A percentile compares a stretch with the other conserved stretches of the same genome.
These are phyloP conservation scores for Pocillopora meandrina DNA, from an alignment of 92 coral and sea anemone genomes.

Conservation along the genomic window DNA sequence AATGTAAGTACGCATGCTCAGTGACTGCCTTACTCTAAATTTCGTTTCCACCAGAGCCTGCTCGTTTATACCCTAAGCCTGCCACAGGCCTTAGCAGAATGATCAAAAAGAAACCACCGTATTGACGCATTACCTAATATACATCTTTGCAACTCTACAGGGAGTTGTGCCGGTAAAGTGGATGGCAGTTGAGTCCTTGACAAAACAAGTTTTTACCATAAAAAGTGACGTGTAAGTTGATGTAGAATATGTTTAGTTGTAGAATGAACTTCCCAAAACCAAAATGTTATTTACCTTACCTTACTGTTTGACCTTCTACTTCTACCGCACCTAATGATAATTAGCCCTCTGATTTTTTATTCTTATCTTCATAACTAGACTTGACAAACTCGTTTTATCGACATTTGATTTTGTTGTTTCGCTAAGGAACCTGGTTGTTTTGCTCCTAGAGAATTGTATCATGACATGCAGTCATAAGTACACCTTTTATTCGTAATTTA, in stretches of 20 bases:
- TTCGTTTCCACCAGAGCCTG: background rate
- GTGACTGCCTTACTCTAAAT: background rate
- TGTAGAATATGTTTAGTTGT: background rate
- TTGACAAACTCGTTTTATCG: too few relatives aligned
- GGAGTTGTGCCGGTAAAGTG: constrained; percentile 43
- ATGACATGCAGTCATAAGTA: too few relatives aligned
- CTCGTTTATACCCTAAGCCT: background rate
- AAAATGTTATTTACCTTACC: too few relatives aligned
- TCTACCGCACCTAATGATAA: too few relatives aligned
- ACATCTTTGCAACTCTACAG: background rate
- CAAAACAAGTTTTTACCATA: constrained; percentile 21
- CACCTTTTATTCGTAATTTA: too few relatives aligned
- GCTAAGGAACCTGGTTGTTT: too few relatives aligned
- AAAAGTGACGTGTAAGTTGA: constrained; percentile 47
- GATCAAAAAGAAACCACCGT: background rate
- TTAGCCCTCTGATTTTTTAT: too few relatives aligned
- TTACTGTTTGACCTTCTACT: too few relatives aligned
- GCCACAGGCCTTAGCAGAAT: background rate
- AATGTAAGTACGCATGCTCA: constrained; percentile 33
- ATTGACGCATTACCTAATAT: background rate
- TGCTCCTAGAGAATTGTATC: too few relatives aligned
- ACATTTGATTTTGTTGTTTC: too few relatives aligned
- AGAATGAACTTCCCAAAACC: too few relatives aligned
- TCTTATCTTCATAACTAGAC: too few relatives aligned
- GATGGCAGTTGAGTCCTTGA: constrained; percentile 40